Conservation (phyloP, 2,888 invertebrate species). For the Antheraea assamensis region DNA sequence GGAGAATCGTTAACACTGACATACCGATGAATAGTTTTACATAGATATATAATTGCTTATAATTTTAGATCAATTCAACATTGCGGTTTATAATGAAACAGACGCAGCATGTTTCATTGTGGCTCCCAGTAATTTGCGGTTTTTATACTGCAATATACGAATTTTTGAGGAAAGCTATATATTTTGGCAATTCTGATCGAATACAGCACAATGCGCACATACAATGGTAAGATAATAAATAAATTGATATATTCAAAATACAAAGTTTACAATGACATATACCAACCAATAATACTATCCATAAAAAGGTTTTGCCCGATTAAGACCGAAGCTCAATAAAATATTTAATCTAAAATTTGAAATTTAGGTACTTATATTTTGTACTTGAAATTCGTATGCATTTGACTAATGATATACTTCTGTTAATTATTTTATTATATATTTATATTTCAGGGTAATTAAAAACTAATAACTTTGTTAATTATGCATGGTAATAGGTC, state of each 20-base stretch:
- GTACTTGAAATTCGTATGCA: too few species aligned
- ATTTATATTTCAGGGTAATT: too few species aligned
- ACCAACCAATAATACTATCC: too few species aligned
- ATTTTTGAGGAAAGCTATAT: slow-evolving; percentile 23
- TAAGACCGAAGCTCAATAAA: too few species aligned
- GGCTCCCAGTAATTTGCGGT: slow-evolving; percentile 67
- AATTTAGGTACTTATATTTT: too few species aligned
- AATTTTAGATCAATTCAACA: slow-evolving; percentile 58
- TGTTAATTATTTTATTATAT: too few species aligned
- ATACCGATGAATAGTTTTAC: background rate
- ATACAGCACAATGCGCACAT: background rate
- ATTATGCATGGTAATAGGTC: too few species aligned
- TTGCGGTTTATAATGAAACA: slow-evolving; percentile 68
- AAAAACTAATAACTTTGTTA: too few species aligned
- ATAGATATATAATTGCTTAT: slow-evolving; percentile 28
- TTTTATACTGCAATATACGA: slow-evolving; percentile 43
- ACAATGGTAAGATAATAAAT: background rate
- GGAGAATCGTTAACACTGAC: too few species aligned
- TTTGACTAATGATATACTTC: too few species aligned
- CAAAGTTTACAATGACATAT: background rate
- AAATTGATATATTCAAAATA: background rate
- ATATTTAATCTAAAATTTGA: too few species aligned
- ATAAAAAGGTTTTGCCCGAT: too few species aligned
- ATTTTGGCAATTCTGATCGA: background rate
- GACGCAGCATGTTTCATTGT: slow-evolving; percentile 62